Evolutionary conservation across 1,140 invertebrate genomes (phyloP), one percentile per base, ranked within the genome.

Genomic region (Propsilocerus akamusi): DNA sequence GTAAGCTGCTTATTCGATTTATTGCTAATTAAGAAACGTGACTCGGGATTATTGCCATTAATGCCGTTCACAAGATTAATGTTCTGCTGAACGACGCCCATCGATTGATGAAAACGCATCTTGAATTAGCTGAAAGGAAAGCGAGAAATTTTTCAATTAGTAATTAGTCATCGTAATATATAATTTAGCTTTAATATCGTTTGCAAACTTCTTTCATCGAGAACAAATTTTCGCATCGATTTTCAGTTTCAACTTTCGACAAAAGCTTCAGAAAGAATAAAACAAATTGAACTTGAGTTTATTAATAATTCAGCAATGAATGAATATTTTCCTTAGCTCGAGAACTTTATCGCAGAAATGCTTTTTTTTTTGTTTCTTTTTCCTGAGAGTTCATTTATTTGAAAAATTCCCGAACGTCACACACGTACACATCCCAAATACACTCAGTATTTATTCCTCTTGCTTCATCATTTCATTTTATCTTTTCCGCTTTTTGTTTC

Each of bases 251-350:
- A 41, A 2, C 14, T 30, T 7, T 30, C 14, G 28, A 30, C 11
- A 30, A 30, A 30, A 30, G 14, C 7, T 30, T 30, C 11, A 30
- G 14, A 30, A 30, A 41, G 34, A 41, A 41, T 20, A 20, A 20
- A 41, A 17, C 34, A 41, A 41, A 41, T 41, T 41, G 34, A 41
- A 41, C 34, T 41, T 41, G 34, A 41, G 34, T 20, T 41, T 41
- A 41, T 41, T 20, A 41, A 41, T 41, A 41, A 41, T 41, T 41
- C 34, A 41, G 14, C 17, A 41, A 41, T 41, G 34, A 41, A 41
- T 41, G 34, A 8, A 41, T 20, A 41, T 41, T 41, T 41, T 41
- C n/a, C 17, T 17, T 20, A n/a, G n/a, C n/a, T n/a, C n/a, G n/a
- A n/a, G n/a, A n/a, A n/a, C n/a, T n/a, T n/a, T n/a, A n/a, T n/a